Evolutionary conservation across 2,888 invertebrate species (phyloP).

Genomic region (Andrena dorsata): DNA sequence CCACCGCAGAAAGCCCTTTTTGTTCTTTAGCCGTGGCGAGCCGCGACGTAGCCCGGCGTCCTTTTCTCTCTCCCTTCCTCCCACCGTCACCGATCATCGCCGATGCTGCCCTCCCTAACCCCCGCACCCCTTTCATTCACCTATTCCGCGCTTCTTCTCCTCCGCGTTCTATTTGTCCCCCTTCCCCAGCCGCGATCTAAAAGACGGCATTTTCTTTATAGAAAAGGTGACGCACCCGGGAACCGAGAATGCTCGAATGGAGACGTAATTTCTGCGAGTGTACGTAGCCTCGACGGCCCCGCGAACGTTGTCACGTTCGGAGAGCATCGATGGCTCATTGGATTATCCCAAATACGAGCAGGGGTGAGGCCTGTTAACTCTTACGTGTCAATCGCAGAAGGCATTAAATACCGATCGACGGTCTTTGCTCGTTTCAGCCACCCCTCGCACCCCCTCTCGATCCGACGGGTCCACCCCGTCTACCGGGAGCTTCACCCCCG

Average conservation of each 20-base stretch:
- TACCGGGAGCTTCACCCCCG: slow-evolving; percentile 58
- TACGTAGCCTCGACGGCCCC: neutral
- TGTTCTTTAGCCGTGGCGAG: slow-evolving; percentile 61
- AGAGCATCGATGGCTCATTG: slow-evolving; percentile 32
- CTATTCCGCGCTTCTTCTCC: neutral
- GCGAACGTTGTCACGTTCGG: neutral
- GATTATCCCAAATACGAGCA: slow-evolving; percentile 53
- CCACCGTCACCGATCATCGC: slow-evolving; percentile 3
- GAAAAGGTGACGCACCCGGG: slow-evolving; percentile 32
- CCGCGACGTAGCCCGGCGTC: slow-evolving; percentile 50
- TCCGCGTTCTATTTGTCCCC: neutral
- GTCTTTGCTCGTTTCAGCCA: slow-evolving; percentile 76
- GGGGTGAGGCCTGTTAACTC: slow-evolving; percentile 63
- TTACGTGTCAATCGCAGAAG: slow-evolving; percentile 82
- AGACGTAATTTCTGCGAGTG: slow-evolving; percentile 32
- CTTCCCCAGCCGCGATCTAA: neutral
- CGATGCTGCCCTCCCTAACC: slow-evolving; percentile 14
- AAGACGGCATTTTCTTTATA: slow-evolving; percentile 3
- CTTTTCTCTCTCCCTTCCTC: slow-evolving; percentile 8
- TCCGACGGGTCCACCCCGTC: slow-evolving; percentile 45
- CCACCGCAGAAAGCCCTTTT: slow-evolving; percentile 56
- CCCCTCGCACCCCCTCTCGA: slow-evolving; percentile 50
- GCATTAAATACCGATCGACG: slow-evolving; percentile 84
- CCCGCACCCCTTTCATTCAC: neutral
- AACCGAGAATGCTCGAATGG: neutral